These are phyloP conservation scores for Lissonota sp. DNA, from an alignment of 2,888 invertebrate genomes.

Conservation along the genomic window DNA sequence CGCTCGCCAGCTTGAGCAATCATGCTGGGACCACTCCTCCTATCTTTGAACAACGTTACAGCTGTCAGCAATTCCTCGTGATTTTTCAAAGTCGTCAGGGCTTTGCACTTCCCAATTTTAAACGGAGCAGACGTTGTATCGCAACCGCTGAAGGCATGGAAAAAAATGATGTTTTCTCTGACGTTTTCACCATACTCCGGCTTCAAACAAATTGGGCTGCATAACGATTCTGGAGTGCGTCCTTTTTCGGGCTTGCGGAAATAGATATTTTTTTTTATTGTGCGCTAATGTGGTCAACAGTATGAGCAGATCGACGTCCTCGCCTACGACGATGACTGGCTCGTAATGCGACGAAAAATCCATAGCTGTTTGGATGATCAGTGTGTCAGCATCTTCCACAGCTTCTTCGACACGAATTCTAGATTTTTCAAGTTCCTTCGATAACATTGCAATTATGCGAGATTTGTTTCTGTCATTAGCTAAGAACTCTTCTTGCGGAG, in stretches of 20 bases:
- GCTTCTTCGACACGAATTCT: slow-evolving; percentile 75
- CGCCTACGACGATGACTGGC: slow-evolving; percentile 72
- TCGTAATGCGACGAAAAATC: slow-evolving; percentile 55
- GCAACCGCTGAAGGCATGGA: slow-evolving; percentile 67
- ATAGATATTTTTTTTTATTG: slow-evolving; percentile 68
- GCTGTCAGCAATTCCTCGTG: background rate
- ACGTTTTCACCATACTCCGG: slow-evolving; percentile 68
- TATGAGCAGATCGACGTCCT: slow-evolving; percentile 73
- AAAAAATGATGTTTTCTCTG: slow-evolving; percentile 58
- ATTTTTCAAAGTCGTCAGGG: background rate
- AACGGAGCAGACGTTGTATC: slow-evolving; percentile 67
- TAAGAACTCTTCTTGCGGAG: slow-evolving; percentile 67
- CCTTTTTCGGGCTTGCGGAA: slow-evolving; percentile 70
- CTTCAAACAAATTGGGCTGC: slow-evolving; percentile 35
- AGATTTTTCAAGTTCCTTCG: slow-evolving; percentile 70
- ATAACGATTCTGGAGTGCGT: slow-evolving; percentile 51
- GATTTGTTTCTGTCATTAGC: slow-evolving; percentile 66
- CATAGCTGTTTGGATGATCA: slow-evolving; percentile 72
- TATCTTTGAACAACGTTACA: slow-evolving; percentile 37
- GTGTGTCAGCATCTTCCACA: slow-evolving; percentile 68
- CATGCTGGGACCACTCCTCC: slow-evolving; percentile 23
- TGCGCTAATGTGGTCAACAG: slow-evolving; percentile 68
- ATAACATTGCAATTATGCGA: slow-evolving; percentile 71
- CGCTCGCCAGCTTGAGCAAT: slow-evolving; percentile 59
- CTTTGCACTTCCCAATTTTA: slow-evolving; percentile 12